Percentiles rank a stretch among this genome's conserved stretches.
These are phyloP conservation scores for Chrysolina americana DNA, from an alignment of 2,888 invertebrate species.

Conservation along the genomic window DNA sequence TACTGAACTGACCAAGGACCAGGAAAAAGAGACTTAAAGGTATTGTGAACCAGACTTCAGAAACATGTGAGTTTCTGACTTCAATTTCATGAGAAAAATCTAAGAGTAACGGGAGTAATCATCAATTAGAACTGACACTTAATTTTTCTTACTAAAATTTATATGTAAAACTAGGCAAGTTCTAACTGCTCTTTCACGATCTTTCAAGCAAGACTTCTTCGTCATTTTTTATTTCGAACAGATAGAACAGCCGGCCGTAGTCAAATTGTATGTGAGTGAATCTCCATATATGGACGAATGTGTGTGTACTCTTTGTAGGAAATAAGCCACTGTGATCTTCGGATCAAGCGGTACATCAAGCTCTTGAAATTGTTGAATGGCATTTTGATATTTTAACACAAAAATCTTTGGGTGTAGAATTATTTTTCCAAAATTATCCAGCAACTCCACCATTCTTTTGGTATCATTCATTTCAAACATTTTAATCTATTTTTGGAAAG, in stretches of 20 bases:
- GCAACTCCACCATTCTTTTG: not conserved
- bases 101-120: not conserved
- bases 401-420: constrained; percentile 13
- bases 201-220: not conserved
- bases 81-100: not conserved
- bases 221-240: not conserved
- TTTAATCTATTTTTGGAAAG: too few relatives aligned
- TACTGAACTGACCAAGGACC: not conserved
- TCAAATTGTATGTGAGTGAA: too few relatives aligned
- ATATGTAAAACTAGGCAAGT: not conserved
- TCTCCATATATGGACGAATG: too few relatives aligned
- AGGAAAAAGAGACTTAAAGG: not conserved
- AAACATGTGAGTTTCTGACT: not conserved
- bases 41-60: not conserved
- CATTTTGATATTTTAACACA: not conserved
- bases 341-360: too few relatives aligned
- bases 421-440: constrained; percentile 12
- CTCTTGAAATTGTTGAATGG: too few relatives aligned
- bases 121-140: not conserved
- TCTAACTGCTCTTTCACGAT: not conserved
- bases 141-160: not conserved
- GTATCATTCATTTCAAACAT: not conserved
- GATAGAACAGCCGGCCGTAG: not conserved
- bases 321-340: too few relatives aligned
- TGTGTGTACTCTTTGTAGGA: too few relatives aligned